Conservation (phyloP, 2,797 vertebrate species). For the Jordanella pulchra region DNA sequence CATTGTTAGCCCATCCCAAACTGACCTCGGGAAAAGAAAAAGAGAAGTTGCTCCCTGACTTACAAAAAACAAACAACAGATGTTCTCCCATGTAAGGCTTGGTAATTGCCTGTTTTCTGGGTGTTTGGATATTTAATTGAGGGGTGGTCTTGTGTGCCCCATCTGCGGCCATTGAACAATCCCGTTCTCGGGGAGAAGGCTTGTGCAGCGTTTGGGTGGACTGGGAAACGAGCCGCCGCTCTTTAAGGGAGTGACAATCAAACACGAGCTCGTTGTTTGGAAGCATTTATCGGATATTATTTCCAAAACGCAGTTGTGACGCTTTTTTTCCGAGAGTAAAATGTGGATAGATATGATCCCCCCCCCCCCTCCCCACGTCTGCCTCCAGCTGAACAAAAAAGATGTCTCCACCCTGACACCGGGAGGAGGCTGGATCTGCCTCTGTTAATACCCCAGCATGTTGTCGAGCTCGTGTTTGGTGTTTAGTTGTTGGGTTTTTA, state of each 20-base stretch:
- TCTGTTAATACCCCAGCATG: conserved; percentile 59
- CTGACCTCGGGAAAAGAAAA: conserved; percentile 25
- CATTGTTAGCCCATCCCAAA: conserved; percentile 34
- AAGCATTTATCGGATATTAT: neutral
- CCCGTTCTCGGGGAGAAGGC: conserved; percentile 54
- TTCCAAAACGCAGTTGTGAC: neutral
- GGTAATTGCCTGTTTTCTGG: neutral
- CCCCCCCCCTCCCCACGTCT: neutral
- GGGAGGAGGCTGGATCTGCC: conserved; percentile 44
- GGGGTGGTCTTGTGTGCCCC: conserved; percentile 15
- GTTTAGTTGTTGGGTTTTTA: neutral
- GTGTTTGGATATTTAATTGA: conserved; percentile 17
- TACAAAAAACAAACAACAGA: neutral
- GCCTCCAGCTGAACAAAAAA: conserved; percentile 17
- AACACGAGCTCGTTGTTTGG: conserved; percentile 17
- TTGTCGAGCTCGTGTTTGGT: conserved; percentile 35
- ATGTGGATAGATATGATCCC: too few relatives aligned
- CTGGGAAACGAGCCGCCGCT: conserved; percentile 49
- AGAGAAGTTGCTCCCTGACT: neutral
- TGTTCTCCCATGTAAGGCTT: neutral
- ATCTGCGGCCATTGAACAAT: conserved; percentile 62
- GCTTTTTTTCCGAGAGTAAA: neutral
- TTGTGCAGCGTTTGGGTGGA: conserved; percentile 55
- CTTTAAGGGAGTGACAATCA: conserved; percentile 19
- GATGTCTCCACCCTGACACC: conserved; percentile 67